Percentiles rank a stretch among this genome's conserved stretches.
Evolutionary conservation across 2,797 vertebrate species (phyloP).

Genomic region (Synaphobranchus kaupii): DNA sequence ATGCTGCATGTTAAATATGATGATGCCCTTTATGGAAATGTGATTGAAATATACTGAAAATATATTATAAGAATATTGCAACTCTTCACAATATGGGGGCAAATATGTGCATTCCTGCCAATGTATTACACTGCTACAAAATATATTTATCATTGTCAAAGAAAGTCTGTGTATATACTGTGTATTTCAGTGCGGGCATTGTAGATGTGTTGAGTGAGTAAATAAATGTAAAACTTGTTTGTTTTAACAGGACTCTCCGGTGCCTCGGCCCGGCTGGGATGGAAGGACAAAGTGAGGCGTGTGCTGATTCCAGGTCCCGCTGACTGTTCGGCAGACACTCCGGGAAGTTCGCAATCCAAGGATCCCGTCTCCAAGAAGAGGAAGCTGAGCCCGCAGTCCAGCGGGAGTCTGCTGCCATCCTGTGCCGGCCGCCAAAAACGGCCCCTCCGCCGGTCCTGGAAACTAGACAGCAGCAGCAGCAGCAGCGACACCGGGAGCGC

Average conservation of each 20-base stretch:
- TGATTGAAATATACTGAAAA: not conserved
- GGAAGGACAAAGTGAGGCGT: not conserved
- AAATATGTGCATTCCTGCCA: not conserved
- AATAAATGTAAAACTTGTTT: not conserved
- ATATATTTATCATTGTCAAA: not conserved
- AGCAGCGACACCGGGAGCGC: not conserved
- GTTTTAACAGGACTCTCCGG: conserved; percentile 13
- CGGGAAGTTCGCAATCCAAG: not conserved
- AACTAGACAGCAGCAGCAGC: conserved; percentile 15
- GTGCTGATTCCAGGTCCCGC: not conserved
- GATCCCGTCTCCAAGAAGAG: not conserved
- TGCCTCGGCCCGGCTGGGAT: not conserved
- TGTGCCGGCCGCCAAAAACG: not conserved
- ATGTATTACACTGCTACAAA: not conserved
- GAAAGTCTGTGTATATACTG: not conserved
- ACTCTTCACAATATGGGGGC: not conserved
- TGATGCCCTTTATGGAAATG: too few relatives aligned
- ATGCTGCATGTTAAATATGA: too few relatives aligned
- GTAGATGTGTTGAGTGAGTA: not conserved
- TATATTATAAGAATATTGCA: not conserved
- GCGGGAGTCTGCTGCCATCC: not conserved
- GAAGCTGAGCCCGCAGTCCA: not conserved
- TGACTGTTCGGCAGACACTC: not conserved
- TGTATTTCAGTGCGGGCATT: not conserved
- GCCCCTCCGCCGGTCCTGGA: not conserved